Evolutionary conservation across 2,888 invertebrate species (phyloP).

Genomic region (Branchinecta sandiegonensis): DNA sequence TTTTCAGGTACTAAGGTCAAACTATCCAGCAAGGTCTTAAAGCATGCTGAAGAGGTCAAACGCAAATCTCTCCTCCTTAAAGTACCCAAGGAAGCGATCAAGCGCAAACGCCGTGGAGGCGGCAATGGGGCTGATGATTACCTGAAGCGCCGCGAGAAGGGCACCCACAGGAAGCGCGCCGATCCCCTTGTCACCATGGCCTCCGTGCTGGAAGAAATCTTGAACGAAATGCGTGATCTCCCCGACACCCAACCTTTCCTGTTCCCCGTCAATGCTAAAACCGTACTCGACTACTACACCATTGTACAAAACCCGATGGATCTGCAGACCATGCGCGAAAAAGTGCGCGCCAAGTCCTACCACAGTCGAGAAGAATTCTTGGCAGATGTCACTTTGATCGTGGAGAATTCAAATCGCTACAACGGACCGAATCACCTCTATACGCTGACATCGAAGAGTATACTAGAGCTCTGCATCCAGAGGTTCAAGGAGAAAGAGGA

Average conservation of each 20-base stretch:
- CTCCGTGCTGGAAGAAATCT: conserved; percentile 72
- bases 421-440: conserved; percentile 74
- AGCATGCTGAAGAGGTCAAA: conserved; percentile 75
- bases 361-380: conserved; percentile 90
- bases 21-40: conserved; percentile 68
- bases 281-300: conserved; percentile 85
- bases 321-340: conserved; percentile 84
- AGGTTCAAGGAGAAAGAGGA: conserved; percentile 84
- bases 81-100: conserved; percentile 56
- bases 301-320: conserved; percentile 92
- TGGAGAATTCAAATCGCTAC: conserved; percentile 82
- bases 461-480: conserved; percentile 75
- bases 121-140: conserved; percentile 57
- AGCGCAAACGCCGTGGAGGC: conserved; percentile 46
- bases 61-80: conserved; percentile 59
- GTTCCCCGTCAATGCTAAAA: conserved; percentile 82
- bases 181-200: conserved; percentile 85
- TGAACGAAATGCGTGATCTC: conserved; percentile 80
- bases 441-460: conserved; percentile 70
- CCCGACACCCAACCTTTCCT: conserved; percentile 86
- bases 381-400: conserved; percentile 86
- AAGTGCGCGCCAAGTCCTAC: conserved; percentile 72
- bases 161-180: conserved; percentile 76
- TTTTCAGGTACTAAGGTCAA: conserved; percentile 58
- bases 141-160: conserved; percentile 59